Percentiles rank a stretch among this genome's conserved stretches.
phyloP scores from a whole-genome alignment of 2,113 vertebrate genomes.

The rat (Rattus norvegicus) region DNA sequence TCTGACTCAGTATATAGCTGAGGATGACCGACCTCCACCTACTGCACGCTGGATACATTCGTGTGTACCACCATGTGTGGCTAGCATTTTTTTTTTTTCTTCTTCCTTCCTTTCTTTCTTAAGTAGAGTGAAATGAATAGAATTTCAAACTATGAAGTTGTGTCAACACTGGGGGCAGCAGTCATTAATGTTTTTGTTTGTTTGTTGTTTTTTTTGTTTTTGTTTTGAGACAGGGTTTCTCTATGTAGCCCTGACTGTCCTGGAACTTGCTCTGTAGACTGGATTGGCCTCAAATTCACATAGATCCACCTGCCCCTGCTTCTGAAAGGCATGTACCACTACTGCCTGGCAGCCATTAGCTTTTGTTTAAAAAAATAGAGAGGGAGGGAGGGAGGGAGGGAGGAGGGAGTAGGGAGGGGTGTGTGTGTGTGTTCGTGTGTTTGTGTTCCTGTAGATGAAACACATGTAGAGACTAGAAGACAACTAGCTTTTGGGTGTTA shows the following conservation, averaged over 20 bases:
- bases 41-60: neutral
- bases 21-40: neutral
- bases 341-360: neutral
- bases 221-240: no score
- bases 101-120: neutral
- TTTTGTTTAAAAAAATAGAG: neutral
- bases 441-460: neutral
- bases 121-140: constrained; percentile 30
- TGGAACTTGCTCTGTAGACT: no score
- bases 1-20: neutral
- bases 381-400: no score
- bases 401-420: neutral
- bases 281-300: no score
- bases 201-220: no score
- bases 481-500: neutral
- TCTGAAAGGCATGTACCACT: no score
- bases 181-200: neutral
- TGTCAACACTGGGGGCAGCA: neutral
- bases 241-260: no score
- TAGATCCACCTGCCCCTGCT: no score
- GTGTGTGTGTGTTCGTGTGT: neutral
- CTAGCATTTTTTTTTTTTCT: neutral
- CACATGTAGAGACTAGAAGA: neutral
- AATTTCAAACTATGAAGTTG: constrained; percentile 42
- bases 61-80: neutral